These are phyloP conservation scores for Chamaea fasciata DNA, from an alignment of 2,113 vertebrate species.

Conservation along the genomic window DNA sequence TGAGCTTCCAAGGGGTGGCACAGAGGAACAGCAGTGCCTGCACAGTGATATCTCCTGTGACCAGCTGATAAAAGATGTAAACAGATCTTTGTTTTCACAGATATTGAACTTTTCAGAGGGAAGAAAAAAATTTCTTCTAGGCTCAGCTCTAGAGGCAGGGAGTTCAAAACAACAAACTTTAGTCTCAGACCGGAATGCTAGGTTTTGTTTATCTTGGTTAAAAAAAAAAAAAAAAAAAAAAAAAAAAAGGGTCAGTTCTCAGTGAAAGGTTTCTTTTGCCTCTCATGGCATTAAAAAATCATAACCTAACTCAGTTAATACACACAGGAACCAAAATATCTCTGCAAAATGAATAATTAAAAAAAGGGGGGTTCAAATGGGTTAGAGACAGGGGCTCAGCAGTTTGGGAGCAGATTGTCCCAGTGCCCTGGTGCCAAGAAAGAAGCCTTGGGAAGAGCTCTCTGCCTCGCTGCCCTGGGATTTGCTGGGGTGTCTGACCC, in stretches of 20 bases:
- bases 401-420: background rate
- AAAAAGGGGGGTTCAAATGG: background rate
- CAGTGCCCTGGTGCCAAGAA: background rate
- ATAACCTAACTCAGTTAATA: background rate
- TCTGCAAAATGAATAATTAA: background rate
- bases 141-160: background rate
- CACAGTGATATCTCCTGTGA: background rate
- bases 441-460: background rate
- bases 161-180: background rate
- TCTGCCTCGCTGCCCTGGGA: fast-evolving
- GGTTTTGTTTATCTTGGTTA: background rate
- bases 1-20: background rate
- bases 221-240: background rate
- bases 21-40: background rate
- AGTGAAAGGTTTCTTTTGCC: background rate
- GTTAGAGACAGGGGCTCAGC: background rate
- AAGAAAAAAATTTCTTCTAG: background rate
- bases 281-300: background rate
- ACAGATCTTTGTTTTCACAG: background rate
- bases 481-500: background rate
- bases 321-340: background rate
- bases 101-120: background rate
- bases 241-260: background rate
- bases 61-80: background rate
- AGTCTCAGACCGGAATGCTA: background rate